Percentiles rank a stretch among this genome's conserved stretches.
Conservation (phyloP, 2,888 invertebrate species). For the Tetragonisca angustula region DNA sequence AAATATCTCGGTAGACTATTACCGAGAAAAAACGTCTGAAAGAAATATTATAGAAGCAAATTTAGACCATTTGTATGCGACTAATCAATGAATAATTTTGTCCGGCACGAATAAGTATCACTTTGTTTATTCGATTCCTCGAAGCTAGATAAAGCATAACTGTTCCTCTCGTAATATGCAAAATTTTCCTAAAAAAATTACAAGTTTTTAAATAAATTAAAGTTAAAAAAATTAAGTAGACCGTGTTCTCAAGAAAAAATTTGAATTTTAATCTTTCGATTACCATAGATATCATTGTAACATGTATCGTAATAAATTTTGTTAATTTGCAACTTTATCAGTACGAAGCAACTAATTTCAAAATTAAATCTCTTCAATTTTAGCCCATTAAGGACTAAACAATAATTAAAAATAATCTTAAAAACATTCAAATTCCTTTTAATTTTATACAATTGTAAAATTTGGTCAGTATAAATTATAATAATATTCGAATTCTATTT, state of each 20-base stretch:
- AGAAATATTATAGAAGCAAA: neutral
- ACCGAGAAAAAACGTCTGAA: slow-evolving; percentile 35
- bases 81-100: slow-evolving; percentile 46
- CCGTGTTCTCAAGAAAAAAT: too few species aligned
- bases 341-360: neutral
- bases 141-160: slow-evolving; percentile 17
- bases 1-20: slow-evolving; percentile 10
- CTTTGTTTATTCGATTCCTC: slow-evolving; percentile 29
- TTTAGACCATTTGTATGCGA: slow-evolving; percentile 33
- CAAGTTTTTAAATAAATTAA: neutral
- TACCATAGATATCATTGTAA: too few species aligned
- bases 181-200: slow-evolving; percentile 12
- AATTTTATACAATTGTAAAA: too few species aligned
- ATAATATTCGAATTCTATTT: too few species aligned
- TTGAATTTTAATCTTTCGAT: too few species aligned
- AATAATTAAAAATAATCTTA: too few species aligned
- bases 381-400: too few species aligned
- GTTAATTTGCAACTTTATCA: neutral
- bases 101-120: slow-evolving; percentile 35
- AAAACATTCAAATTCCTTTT: too few species aligned
- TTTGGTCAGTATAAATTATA: too few species aligned
- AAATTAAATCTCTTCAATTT: too few species aligned
- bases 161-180: neutral
- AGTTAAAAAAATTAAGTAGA: neutral
- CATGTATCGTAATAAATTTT: neutral